Base-by-base conservation (phyloP, 2,797 vertebrate genomes). In the Chloroceryle inda region DNA sequence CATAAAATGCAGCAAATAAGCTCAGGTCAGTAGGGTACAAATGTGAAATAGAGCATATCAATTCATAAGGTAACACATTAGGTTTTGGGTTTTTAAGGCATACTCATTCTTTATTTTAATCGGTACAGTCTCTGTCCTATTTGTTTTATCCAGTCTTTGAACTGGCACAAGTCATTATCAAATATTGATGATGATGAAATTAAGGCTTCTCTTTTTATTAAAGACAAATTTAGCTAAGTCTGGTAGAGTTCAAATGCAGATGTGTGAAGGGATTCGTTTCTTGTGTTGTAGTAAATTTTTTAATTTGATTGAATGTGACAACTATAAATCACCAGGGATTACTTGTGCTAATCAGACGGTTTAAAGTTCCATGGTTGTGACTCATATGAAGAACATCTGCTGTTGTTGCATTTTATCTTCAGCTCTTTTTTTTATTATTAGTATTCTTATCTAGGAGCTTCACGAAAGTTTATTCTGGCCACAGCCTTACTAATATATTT, bases 121-220 rank as follows among this genome's bases (percentile, higher is more conserved):
- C 0, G 0, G 18, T 66, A 42, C 10, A 17, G 50, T 61, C 16
- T 61, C 17, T 47, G 11, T 42, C 9, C 20, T 58, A 0, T 22
- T 64, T 42, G 56, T 63, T 63, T n/a, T 9, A 53, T 64, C 21
- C 14, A 38, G 0, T 63, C 21, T 56, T 77, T 67, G 38, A 33
- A 47, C 12, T 68, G 59, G 21, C 17, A 52, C 7, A 42, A 47
- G 49, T 24, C 23, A 44, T 35, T 82, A 85, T 92, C 23, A 59
- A 29, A n/a, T 63, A 31, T n/a, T 38, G 45, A 21, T 52, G 22
- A 23, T 59, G 37, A 16, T 67, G 44, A 47, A 81, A 38, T 69
- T 16, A 64, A 58, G 44, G 27, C 18, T 73, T 6, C 14, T 35
- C 3, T 6, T 77, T 85, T n/a, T 73, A 63, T 27, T 42, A 42